Evolutionary conservation across 2,113 vertebrate genomes (phyloP).

Genomic region (Lepus americanus): DNA sequence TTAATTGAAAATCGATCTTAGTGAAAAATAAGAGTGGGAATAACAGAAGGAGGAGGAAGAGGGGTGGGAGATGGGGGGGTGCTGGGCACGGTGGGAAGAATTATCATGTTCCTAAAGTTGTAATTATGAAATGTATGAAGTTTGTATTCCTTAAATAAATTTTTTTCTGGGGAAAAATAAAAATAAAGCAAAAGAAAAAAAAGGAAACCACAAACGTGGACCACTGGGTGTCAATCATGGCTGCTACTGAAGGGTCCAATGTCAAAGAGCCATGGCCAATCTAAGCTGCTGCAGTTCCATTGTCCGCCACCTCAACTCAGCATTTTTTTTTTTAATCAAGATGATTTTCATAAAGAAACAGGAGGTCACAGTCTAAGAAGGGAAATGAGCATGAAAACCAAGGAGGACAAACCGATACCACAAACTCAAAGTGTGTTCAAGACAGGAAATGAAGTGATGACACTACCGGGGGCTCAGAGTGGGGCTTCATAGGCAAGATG

Average conservation of each 20-base stretch:
- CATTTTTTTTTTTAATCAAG: background rate
- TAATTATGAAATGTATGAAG: too few relatives aligned
- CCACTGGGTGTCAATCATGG: background rate
- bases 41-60: too few relatives aligned
- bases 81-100: too few relatives aligned
- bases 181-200: too few relatives aligned
- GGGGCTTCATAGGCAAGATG: background rate
- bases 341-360: background rate
- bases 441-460: background rate
- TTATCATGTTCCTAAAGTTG: too few relatives aligned
- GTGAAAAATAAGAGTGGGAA: too few relatives aligned
- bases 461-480: background rate
- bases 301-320: background rate
- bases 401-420: background rate
- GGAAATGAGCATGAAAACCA: background rate
- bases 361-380: background rate
- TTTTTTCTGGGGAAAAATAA: too few relatives aligned
- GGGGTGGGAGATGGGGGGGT: too few relatives aligned
- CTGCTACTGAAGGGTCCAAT: background rate
- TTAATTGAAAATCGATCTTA: too few relatives aligned
- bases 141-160: too few relatives aligned
- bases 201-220: background rate
- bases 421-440: background rate
- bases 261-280: background rate
- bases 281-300: background rate